Evolutionary conservation across 2,113 vertebrate species (phyloP).

Genomic region (Peromyscus leucopus): DNA sequence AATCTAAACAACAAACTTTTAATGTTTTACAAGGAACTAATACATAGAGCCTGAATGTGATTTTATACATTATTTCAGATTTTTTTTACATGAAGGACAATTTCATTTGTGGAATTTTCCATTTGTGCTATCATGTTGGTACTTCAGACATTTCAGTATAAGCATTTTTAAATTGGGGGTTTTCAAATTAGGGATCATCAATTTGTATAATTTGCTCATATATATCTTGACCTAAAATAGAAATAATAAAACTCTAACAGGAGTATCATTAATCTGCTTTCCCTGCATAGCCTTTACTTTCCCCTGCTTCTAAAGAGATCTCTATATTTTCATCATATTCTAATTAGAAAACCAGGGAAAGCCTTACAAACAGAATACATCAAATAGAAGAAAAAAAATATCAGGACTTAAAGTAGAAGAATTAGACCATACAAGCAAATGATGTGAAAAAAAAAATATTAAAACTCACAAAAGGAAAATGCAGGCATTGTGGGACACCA

Average conservation of each 20-base stretch:
- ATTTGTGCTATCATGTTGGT: not conserved
- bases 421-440: not conserved
- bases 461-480: not conserved
- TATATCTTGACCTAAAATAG: not conserved
- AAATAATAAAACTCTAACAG: not conserved
- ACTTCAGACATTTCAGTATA: not conserved
- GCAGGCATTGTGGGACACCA: not conserved
- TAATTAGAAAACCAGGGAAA: not conserved
- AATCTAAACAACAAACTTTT: not conserved
- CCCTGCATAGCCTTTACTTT: not conserved
- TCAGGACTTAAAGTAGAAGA: not conserved
- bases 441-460: not conserved
- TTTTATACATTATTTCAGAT: not conserved
- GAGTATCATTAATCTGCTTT: not conserved
- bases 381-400: not conserved
- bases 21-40: not conserved
- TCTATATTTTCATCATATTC: not conserved
- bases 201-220: not conserved
- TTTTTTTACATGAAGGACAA: not conserved
- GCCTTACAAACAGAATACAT: not conserved
- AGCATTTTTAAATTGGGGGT: not conserved
- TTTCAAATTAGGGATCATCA: not conserved
- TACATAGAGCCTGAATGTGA: not conserved
- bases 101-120: not conserved
- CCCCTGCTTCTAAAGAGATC: not conserved